Evolutionary conservation across 2,113 vertebrate genomes (phyloP).

Genomic region (Gobius niger): DNA sequence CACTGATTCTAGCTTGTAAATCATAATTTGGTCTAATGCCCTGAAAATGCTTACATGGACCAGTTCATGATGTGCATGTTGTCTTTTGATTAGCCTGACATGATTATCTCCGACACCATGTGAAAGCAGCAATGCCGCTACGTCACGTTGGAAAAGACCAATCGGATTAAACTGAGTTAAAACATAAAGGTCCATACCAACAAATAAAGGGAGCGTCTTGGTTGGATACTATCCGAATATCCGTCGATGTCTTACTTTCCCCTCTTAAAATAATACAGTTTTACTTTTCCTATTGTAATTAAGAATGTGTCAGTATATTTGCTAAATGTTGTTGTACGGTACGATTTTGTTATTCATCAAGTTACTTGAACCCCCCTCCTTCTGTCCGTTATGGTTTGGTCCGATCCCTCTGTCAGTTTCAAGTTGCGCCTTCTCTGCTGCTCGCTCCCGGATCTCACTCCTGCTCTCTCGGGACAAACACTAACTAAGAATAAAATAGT

Average conservation of each 20-base stretch:
- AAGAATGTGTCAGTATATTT: too few relatives aligned
- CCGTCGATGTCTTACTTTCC: fast-evolving
- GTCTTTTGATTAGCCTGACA: too few relatives aligned
- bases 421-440: constrained; percentile 67
- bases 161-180: constrained; percentile 73
- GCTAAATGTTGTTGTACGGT: fast-evolving
- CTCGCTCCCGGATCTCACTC: constrained; percentile 15
- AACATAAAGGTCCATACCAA: constrained; percentile 35
- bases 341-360: neutral
- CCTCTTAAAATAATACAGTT: fast-evolving
- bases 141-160: constrained; percentile 73
- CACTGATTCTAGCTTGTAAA: too few relatives aligned
- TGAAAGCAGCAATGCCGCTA: constrained; percentile 39
- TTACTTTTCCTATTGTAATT: neutral
- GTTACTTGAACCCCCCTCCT: constrained; percentile 16
- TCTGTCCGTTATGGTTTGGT: constrained; percentile 23
- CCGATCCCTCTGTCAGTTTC: constrained; percentile 71
- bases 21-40: too few relatives aligned
- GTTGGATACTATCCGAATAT: neutral
- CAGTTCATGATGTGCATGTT: too few relatives aligned
- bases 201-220: neutral
- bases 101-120: constrained; percentile 23
- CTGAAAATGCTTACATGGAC: too few relatives aligned
- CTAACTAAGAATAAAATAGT: neutral
- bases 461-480: neutral